Evolutionary conservation across 2,888 invertebrate genomes (phyloP), one percentile per base, ranked within the genome.

Genomic region (Heteropelma amictum): DNA sequence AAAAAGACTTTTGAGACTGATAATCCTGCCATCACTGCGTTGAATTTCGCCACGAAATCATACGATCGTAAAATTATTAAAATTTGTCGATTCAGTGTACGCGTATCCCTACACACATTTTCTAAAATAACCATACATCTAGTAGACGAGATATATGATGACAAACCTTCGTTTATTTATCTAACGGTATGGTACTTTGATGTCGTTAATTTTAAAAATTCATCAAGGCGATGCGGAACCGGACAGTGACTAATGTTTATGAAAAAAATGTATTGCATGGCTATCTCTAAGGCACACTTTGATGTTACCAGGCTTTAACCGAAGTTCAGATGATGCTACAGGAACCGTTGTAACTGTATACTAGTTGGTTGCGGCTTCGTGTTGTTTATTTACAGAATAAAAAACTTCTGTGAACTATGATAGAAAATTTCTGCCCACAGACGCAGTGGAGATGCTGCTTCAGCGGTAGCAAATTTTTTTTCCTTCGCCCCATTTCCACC

Each of bases 171-270:
- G n/a, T n/a, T n/a, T n/a, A n/a, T n/a, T n/a, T n/a, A n/a, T n/a
- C n/a, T n/a, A n/a, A n/a, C n/a, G n/a, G n/a, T n/a, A n/a, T n/a
- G n/a, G n/a, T n/a, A n/a, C n/a, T n/a, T n/a, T 38, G 35, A 42
- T 23, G 28, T 65, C 54, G 71, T 71, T 75, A 67, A 71, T 75
- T 85, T 85, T 80, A 83, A 86, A 86, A 84, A 82, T 80, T 79
- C 77, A 80, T 80, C 82, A 83, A 85, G 85, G 83, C 84, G 77
- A 81, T 76, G 77, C 82, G 84, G 86, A 75, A 56, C 72, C 35
- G 75, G 86, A 86, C 86, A 86, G 82, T 85, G 85, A 86, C 83
- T 86, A 84, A 86, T 84, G 84, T 35, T 21, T 30, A 30, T 8
- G 35, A 35, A 56, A 71, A 56, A 30, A 33, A n/a, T n/a, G n/a